Base-by-base conservation (phyloP, 2,888 invertebrate genomes). In the Electrophaes corylata region DNA sequence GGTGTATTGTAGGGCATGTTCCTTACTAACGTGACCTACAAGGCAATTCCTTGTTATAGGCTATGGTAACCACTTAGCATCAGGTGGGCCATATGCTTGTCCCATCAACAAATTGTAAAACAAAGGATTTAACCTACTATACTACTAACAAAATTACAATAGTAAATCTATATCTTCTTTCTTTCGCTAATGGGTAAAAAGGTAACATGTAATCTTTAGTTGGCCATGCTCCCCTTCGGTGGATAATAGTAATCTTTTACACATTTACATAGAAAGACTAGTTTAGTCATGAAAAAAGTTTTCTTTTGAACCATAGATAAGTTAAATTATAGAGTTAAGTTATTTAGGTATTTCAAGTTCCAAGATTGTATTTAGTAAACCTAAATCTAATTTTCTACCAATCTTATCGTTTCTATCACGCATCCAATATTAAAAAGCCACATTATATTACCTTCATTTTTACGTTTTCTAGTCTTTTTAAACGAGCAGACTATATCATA, bases 341-440 rank as follows among this genome's bases (percentile, higher is more conserved):
- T 16, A 6, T 16, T 16, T 37, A n/a, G n/a, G n/a, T 37, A 29
- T 10, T 29, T 10, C n/a, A n/a, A 3, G 10, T 37, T 16, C 10
- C 10, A 16, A 37, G 16, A 37, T 16, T 16, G 16, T 16, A 3
- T 10, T 37, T 35, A 14, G 12, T 14, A 37, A 16, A 37, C 37
- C 37, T 37, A 37, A 16, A 16, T n/a, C n/a, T n/a, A n/a, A n/a
- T 37, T 37, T 37, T 37, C 5, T 16, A 3, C 10, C n/a, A 14
- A 3, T 5, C 18, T 35, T 52, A 44, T 51, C 51, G 44, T 19
- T 20, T 23, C 3, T 12, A 51, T 43, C 51, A 51, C 18, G 51
- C 23, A 37, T 26, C 37, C 35, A 43, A 33, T 43, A 20, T 33
- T 31, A 6, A 20, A 33, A 14, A 31, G 41, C 41, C 1, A 20